Conservation (phyloP, 1,140 invertebrate genomes). For the Drosophila neocordata region DNA sequence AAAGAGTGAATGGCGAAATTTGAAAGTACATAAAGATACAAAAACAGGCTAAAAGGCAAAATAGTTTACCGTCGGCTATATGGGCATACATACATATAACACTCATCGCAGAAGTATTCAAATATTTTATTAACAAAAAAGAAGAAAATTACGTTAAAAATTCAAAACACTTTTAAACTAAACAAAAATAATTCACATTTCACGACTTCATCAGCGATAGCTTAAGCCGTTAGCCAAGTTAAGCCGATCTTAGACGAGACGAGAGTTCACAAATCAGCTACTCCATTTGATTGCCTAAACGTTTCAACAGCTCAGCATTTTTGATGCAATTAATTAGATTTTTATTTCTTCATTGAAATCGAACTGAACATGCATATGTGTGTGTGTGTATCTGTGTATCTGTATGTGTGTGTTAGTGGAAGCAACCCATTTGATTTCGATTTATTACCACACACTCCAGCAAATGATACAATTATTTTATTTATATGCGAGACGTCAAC, state of each 20-base stretch:
- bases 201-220: conserved; percentile 42
- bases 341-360: conserved; percentile 73
- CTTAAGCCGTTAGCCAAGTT: background rate
- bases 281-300: conserved; percentile 78
- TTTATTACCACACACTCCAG: conserved; percentile 76
- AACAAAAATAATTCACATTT: conserved; percentile 51
- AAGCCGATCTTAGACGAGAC: conserved; percentile 22
- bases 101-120: conserved; percentile 54
- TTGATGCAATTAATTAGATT: conserved; percentile 77
- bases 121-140: conserved; percentile 69
- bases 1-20: conserved; percentile 57
- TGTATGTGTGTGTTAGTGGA: conserved; percentile 32
- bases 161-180: too few relatives aligned
- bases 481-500: conserved; percentile 41
- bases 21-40: conserved; percentile 45
- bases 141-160: background rate
- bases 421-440: conserved; percentile 69
- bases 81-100: conserved; percentile 21
- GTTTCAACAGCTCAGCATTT: conserved; percentile 73
- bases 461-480: conserved; percentile 78
- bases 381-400: conserved; percentile 5
- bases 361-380: conserved; percentile 11
- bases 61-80: conserved; percentile 1
- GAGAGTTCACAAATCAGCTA: conserved; percentile 39
- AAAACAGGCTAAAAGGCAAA: conserved; percentile 10